These are phyloP conservation scores for Pterostichus niger DNA, from an alignment of 2,888 invertebrate species.

Conservation along the genomic window DNA sequence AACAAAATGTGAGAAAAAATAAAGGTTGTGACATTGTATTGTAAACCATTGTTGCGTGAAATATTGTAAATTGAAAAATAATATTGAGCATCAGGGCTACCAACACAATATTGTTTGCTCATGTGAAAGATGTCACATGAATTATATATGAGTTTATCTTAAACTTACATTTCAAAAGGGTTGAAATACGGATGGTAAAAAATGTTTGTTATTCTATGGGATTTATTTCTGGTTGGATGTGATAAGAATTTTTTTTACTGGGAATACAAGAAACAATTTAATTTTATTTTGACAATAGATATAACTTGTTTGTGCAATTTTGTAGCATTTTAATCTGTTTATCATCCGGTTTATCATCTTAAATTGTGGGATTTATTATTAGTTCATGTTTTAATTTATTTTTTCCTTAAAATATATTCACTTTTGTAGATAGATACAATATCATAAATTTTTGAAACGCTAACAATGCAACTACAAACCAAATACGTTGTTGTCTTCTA, in stretches of 20 bases:
- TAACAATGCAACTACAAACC: too few relatives aligned
- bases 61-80: conserved; percentile 26
- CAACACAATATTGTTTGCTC: conserved; percentile 5
- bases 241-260: neutral
- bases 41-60: conserved; percentile 2
- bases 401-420: too few relatives aligned
- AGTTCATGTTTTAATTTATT: too few relatives aligned
- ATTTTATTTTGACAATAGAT: neutral
- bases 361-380: too few relatives aligned
- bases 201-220: conserved; percentile 10
- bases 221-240: conserved; percentile 1
- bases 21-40: conserved; percentile 12
- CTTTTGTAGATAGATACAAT: too few relatives aligned
- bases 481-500: too few relatives aligned
- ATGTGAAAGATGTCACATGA: conserved; percentile 26
- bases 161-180: conserved; percentile 11
- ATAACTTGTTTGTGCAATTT: neutral
- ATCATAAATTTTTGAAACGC: too few relatives aligned
- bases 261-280: neutral
- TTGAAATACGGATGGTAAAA: neutral
- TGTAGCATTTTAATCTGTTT: neutral
- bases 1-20: neutral
- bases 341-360: too few relatives aligned
- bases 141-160: conserved; percentile 12
- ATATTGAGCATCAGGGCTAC: neutral